Percentiles rank a stretch among this genome's conserved stretches.
Evolutionary conservation across 1,140 invertebrate species (phyloP).

Genomic region (Ceratina japonica): DNA sequence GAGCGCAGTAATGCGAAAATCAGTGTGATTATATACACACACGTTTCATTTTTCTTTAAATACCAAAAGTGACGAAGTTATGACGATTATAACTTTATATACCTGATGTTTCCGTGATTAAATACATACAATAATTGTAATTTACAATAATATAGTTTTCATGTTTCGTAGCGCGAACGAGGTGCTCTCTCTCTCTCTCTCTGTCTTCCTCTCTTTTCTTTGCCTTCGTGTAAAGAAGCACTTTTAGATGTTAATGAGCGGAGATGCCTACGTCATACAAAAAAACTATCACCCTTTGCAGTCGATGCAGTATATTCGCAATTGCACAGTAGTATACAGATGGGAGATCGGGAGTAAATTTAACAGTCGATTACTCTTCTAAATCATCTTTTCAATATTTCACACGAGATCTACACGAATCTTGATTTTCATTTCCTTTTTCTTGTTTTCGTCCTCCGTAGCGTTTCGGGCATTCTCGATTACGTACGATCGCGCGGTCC

Average conservation of each 20-base stretch:
- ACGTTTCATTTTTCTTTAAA: slow-evolving; percentile 30
- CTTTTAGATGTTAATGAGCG: slow-evolving; percentile 51
- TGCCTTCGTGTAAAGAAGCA: slow-evolving; percentile 52
- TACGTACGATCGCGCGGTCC: slow-evolving; percentile 35
- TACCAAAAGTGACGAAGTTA: slow-evolving; percentile 59
- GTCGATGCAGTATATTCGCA: slow-evolving; percentile 60
- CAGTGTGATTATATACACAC: slow-evolving; percentile 31
- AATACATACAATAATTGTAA: slow-evolving; percentile 54
- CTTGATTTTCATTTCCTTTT: slow-evolving; percentile 9
- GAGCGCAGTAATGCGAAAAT: slow-evolving; percentile 42
- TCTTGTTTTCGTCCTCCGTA: slow-evolving; percentile 27
- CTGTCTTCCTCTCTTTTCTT: neutral
- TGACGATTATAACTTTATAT: slow-evolving; percentile 58
- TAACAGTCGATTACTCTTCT: slow-evolving; percentile 56
- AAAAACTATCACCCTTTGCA: slow-evolving; percentile 53
- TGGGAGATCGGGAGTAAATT: slow-evolving; percentile 55
- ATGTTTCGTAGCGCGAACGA: slow-evolving; percentile 41
- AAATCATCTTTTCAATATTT: slow-evolving; percentile 51
- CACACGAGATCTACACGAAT: slow-evolving; percentile 42
- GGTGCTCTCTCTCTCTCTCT: slow-evolving; percentile 8
- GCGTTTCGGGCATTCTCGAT: slow-evolving; percentile 28
- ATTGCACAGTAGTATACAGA: slow-evolving; percentile 65
- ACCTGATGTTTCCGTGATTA: slow-evolving; percentile 46
- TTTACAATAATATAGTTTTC: slow-evolving; percentile 49
- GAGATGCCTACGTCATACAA: slow-evolving; percentile 55